Evolutionary conservation across 2,797 vertebrate species (phyloP), one percentile per base, ranked within the genome.

Genomic region (Bradypodion pumilum): DNA sequence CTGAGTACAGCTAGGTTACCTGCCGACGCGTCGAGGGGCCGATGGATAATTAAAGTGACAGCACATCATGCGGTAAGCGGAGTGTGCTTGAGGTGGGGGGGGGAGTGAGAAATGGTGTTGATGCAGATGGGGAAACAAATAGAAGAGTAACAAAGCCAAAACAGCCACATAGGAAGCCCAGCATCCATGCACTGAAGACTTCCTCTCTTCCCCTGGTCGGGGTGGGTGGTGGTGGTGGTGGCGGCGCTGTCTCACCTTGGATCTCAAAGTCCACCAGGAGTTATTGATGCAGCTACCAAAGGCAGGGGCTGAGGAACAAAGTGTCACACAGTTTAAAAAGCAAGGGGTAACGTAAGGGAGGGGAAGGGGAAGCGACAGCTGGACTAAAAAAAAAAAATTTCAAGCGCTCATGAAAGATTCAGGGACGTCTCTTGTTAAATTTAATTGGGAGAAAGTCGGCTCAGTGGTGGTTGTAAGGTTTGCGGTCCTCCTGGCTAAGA

Each of bases 391-490:
- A 92, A 92, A 91, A 89, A 3, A 85, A 88, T 91, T 91, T 90
- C 16, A 85, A 90, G 86, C 0, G 89, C 94, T 96, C 94, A 96
- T 95, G 93, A 96, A 96, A 95, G 92, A 95, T 95, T 95, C 95
- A 95, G 88, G 91, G 90, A 87, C 87, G 78, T 92, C 94, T 91
- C 94, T 95, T 94, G 94, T 95, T 95, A 94, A 95, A 95, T 95
- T 96, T 96, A 96, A 96, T 96, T 95, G 94, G 95, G 94, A 94
- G 94, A 92, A 94, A 94, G 90, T 90, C 76, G 37, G 84, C 92
- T 92, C 93, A 0, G 72, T 8, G 78, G 82, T 90, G 91, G 83
- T 89, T 88, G 92, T 86, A 84, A 68, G 29, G 85, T 91, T 91
- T 91, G 92, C 92, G 92, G 92, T 90, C 5, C 87, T 94, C 90